A percentile compares a stretch with the other conserved stretches of the same genome.
phyloP scores from a whole-genome alignment of 2,113 vertebrate species.

The Oreochromis tanganicae region DNA sequence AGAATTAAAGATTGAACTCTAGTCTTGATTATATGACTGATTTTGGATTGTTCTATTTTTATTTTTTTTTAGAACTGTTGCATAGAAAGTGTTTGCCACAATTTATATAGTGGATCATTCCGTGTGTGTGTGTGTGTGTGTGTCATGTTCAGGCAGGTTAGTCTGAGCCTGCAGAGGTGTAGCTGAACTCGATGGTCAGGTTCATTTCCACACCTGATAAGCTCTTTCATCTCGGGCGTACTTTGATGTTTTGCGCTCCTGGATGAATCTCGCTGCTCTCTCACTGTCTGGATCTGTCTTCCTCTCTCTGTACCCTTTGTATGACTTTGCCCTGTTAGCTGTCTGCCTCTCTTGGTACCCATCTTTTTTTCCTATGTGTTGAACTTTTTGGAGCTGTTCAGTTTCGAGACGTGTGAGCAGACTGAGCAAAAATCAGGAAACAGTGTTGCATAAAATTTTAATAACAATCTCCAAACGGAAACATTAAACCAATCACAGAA shows the following conservation, averaged over 20 bases:
- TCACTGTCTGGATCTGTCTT: constrained; percentile 15
- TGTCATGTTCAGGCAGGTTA: constrained; percentile 17
- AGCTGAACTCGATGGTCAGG: constrained; percentile 44
- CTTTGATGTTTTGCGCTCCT: constrained; percentile 59
- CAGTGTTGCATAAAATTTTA: neutral
- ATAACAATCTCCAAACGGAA: neutral
- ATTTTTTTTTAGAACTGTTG: neutral
- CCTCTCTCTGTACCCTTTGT: constrained; percentile 35
- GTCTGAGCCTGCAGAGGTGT: constrained; percentile 14
- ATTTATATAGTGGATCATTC: neutral
- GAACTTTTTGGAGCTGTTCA: neutral
- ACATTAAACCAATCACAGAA: neutral
- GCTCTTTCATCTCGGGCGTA: constrained; percentile 60
- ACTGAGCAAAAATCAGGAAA: neutral
- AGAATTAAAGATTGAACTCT: neutral
- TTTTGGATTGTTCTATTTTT: neutral
- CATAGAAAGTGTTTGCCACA: neutral
- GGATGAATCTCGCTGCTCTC: constrained; percentile 44
- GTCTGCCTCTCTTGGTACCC: constrained; percentile 4
- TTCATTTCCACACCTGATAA: constrained; percentile 68
- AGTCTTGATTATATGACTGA: neutral
- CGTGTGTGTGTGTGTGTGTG: neutral
- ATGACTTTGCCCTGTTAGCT: constrained; percentile 44
- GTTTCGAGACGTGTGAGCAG: neutral
- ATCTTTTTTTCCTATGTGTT: neutral